Base-by-base conservation (phyloP, 2,888 invertebrate genomes). In the Coremacera marginata region DNA sequence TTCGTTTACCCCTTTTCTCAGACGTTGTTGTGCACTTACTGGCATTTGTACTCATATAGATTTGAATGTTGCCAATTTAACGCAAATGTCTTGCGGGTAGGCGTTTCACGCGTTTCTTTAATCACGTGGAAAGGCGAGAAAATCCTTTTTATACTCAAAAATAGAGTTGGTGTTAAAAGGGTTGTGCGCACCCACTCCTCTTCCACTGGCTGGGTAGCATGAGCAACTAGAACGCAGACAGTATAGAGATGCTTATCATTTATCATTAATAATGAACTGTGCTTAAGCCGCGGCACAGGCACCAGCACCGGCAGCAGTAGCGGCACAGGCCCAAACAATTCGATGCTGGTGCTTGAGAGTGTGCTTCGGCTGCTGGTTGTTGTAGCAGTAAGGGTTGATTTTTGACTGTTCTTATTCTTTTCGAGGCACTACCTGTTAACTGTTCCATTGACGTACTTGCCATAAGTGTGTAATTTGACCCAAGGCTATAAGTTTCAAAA, bases 111-210 rank as follows among this genome's bases (percentile, higher is more conserved):
- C 62, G 52, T 63, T 68, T 68, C 62, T 78, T 76, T 81, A 88
- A 88, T 88, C 88, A 87, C 85, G 88, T 87, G 88, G 88, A 88
- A 88, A 88, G 88, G 88, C 89, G 88, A 86, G 88, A 88, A 88
- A 88, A 88, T 84, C 85, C 84, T 82, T 84, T 84, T 85, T 82
- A 57, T 70, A 49, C 65, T 34, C 14, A 27, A 57, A 65, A 65
- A 52, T 19, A 60, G 27, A 7, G 57, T 27, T 44, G 65, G 62
- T 22, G 72, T 52, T 34, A 67, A 75, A 87, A 86, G 87, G 86
- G 87, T 87, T 81, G 81, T 49, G 70, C 11, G 25, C 72, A 80
- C 16, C 78, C 81, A 82, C 82, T 85, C 81, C 81, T 80, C 62
- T 14, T 22, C 60, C 57, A 71, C 5, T 77, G 65, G 70, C 16